Evolutionary conservation across 2,797 vertebrate species (phyloP), one percentile per base, ranked within the genome.

Genomic region (Vireo griseus): DNA sequence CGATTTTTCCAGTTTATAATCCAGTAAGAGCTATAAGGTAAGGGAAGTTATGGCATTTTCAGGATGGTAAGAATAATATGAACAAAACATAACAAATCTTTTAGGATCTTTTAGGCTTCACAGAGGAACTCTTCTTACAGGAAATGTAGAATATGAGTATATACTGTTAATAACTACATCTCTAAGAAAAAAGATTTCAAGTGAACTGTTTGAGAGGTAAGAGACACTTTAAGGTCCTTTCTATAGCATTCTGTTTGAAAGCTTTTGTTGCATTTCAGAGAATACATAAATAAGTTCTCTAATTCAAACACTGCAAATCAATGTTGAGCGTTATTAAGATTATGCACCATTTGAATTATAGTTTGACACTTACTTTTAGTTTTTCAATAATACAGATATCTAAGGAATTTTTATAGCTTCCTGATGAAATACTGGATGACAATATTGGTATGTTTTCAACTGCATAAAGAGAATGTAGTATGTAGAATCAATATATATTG

Each of bases 1-100:
- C 91, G 90, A 88, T 97, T 98, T 96, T 97, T 96, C 91, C 91
- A 97, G 89, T 96, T 98, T 97, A 96, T 97, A 97, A 97, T 97
- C 96, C 94, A 96, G 96, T 90, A 94, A 86, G 62, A 62, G 57
- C 75, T 59, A 68, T 84, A 90, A 95, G 85, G 96, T 92, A 73
- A 96, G 58, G 48, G 83, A 93, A 94, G 82, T 95, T 95, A 96
- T 90, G 78, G 69, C 69, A 93, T 96, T 96, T 95, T 89, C 89
- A 79, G 87, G 88, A 78, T 94, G 76, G 94, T 83, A 76, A 86
- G 22, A 96, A 45, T 94, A 86, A 95, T 80, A 88, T 35, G 79
- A 94, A 84, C 62, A 91, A 94, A 94, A 94, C 28, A 68, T 77
- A 96, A 67, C 18, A 48, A 87, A 86, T 25, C 20, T 93, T 94